Conservation (phyloP, 2,797 vertebrate species). For the Schizopygopsis pylzovi region DNA sequence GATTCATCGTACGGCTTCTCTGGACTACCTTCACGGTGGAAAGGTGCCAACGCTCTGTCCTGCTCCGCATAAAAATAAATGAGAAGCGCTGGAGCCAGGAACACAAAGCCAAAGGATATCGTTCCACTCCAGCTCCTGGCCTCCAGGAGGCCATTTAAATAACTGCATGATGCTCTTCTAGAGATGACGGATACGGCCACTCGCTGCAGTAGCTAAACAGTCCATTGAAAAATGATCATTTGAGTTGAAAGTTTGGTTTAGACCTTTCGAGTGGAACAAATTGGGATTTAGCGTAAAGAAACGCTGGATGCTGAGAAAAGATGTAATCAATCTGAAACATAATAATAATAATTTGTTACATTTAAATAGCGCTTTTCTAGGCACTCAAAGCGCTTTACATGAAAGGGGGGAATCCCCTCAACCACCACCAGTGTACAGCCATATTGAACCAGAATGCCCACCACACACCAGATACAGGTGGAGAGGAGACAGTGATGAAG, state of each 20-base stretch:
- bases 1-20: conserved; percentile 74
- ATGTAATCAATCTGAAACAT: conserved; percentile 7
- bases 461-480: no score
- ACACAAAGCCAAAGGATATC: conserved; percentile 77
- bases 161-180: conserved; percentile 75
- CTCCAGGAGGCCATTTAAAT: conserved; percentile 80
- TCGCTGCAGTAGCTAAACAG: conserved; percentile 58
- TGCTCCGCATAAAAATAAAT: conserved; percentile 80
- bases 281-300: not conserved
- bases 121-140: conserved; percentile 76
- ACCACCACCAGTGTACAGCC: no score
- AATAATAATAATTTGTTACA: no score
- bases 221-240: conserved; percentile 57
- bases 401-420: no score
- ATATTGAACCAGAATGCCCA: no score
- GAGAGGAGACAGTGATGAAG: no score
- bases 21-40: conserved; percentile 69
- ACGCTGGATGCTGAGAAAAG: not conserved
- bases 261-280: conserved; percentile 7
- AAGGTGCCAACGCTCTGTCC: conserved; percentile 69
- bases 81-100: conserved; percentile 74
- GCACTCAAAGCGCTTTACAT: no score
- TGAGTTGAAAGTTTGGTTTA: conserved; percentile 24
- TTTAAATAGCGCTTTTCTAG: no score
- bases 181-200: conserved; percentile 67